Evolutionary conservation across 2,888 invertebrate species (phyloP).

Genomic region (Cancer borealis): DNA sequence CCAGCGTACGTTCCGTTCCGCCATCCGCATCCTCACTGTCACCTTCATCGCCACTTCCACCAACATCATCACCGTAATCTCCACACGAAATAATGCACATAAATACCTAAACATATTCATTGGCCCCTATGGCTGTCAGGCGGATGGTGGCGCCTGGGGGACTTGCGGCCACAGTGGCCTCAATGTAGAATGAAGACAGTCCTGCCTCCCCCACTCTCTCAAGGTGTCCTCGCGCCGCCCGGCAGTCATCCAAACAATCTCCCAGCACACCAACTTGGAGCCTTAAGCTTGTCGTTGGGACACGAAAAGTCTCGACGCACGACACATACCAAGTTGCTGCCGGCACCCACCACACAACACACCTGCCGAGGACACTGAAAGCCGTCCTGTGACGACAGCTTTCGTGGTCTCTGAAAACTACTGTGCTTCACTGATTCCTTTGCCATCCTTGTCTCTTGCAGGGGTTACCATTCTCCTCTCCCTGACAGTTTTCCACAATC

Average conservation of each 20-base stretch:
- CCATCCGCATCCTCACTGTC: slow-evolving; percentile 67
- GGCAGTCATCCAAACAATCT: slow-evolving; percentile 62
- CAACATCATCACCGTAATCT: slow-evolving; percentile 68
- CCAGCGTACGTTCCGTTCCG: slow-evolving; percentile 70
- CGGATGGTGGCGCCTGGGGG: slow-evolving; percentile 31
- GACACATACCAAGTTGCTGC: slow-evolving; percentile 50
- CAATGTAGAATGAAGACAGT: background rate
- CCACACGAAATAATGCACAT: slow-evolving; percentile 70
- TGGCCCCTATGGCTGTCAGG: slow-evolving; percentile 75
- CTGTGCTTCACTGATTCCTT: slow-evolving; percentile 68
- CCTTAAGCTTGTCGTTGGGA: slow-evolving; percentile 49
- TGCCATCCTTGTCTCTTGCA: slow-evolving; percentile 78
- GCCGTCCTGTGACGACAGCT: slow-evolving; percentile 54
- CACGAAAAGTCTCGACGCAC: slow-evolving; percentile 34
- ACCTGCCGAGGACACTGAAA: slow-evolving; percentile 60
- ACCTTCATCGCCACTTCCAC: slow-evolving; percentile 56
- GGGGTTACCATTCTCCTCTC: slow-evolving; percentile 84
- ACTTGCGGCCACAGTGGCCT: background rate
- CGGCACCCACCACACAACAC: slow-evolving; percentile 48
- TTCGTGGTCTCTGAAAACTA: slow-evolving; percentile 53
- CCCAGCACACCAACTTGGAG: slow-evolving; percentile 59
- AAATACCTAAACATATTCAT: slow-evolving; percentile 71
- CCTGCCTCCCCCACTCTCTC: slow-evolving; percentile 3
- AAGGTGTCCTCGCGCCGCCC: slow-evolving; percentile 44
- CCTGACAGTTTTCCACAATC: slow-evolving; percentile 83